Percentiles rank a stretch among this genome's conserved stretches.
Evolutionary conservation across 2,797 vertebrate species (phyloP).

Genomic region (Falco rusticolus): DNA sequence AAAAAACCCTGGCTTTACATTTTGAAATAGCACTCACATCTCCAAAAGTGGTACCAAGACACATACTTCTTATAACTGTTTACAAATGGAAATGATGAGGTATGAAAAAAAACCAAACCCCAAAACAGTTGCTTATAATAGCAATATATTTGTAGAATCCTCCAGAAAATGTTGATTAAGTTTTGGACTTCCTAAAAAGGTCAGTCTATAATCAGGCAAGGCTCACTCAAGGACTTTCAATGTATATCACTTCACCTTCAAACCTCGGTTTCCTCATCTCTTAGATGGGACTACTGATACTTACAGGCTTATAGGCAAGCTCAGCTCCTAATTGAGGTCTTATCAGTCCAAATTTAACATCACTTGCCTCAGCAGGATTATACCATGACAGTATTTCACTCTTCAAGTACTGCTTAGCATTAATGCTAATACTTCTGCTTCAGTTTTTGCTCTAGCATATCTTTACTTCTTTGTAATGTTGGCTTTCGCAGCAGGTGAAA

Average conservation of each 20-base stretch:
- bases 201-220: background rate
- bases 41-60: slow-evolving; percentile 6
- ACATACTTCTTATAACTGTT: background rate
- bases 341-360: slow-evolving; percentile 21
- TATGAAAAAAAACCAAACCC: background rate
- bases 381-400: background rate
- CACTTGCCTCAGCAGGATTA: slow-evolving; percentile 7
- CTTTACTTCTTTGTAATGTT: background rate
- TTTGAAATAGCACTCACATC: background rate
- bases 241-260: background rate
- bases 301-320: background rate
- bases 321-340: slow-evolving; percentile 10
- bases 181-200: background rate
- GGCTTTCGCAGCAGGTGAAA: background rate
- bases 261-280: background rate
- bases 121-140: background rate
- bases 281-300: background rate
- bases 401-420: background rate
- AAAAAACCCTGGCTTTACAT: background rate
- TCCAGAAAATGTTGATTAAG: background rate
- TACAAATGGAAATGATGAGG: slow-evolving; percentile 1
- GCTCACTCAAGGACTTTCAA: background rate
- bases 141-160: background rate
- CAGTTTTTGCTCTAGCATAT: background rate
- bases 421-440: background rate